Conservation (phyloP, 2,888 invertebrate genomes). For the Scaptomyza caliginosa region DNA sequence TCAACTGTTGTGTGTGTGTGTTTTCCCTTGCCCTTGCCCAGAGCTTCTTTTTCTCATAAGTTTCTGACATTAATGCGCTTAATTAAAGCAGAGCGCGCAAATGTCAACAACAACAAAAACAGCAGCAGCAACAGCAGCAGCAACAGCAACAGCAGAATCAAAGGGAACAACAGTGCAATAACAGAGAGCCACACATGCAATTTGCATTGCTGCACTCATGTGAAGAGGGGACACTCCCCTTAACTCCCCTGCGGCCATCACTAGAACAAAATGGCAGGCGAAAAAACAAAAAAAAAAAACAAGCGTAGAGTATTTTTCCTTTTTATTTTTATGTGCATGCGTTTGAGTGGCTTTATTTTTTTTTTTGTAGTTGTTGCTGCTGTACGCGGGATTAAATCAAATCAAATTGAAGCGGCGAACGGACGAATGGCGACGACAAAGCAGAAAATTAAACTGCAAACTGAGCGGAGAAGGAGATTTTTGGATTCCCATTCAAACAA, state of each 20-base stretch:
- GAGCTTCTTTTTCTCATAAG: conserved; percentile 58
- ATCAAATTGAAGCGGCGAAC: conserved; percentile 66
- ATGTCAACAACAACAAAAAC: conserved; percentile 51
- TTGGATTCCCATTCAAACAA: conserved; percentile 73
- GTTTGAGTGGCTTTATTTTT: conserved; percentile 4
- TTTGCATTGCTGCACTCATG: conserved; percentile 47
- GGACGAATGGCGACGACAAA: conserved; percentile 60
- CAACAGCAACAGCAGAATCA: conserved; percentile 22
- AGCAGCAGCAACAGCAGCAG: conserved; percentile 35
- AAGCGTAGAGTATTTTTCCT: conserved; percentile 36
- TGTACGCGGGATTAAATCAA: conserved; percentile 64
- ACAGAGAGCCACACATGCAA: conserved; percentile 36
- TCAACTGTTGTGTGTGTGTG: neutral
- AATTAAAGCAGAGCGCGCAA: conserved; percentile 70
- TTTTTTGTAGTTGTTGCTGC: neutral
- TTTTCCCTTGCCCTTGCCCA: conserved; percentile 1
- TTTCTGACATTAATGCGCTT: conserved; percentile 77
- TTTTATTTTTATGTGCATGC: conserved; percentile 8
- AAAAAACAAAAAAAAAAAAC: conserved; percentile 42
- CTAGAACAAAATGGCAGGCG: conserved; percentile 51
- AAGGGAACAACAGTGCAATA: too few species aligned
- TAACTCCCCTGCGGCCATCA: conserved; percentile 27
- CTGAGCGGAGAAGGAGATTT: conserved; percentile 61
- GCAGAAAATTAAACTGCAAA: conserved; percentile 68
- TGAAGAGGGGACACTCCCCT: conserved; percentile 16